Conservation (phyloP, 2,113 vertebrate genomes). For the Cettia cetti region DNA sequence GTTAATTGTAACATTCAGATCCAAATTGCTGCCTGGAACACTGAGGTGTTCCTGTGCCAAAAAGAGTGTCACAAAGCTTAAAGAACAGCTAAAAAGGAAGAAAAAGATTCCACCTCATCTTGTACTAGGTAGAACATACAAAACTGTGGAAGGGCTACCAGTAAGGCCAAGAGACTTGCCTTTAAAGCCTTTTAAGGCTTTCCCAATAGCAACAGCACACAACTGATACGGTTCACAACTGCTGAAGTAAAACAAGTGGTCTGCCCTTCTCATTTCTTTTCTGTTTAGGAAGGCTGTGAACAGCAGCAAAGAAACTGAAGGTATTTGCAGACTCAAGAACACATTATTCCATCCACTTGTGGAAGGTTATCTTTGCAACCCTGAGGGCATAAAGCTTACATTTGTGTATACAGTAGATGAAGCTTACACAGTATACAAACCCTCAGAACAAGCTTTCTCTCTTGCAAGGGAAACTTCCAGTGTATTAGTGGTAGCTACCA, state of each 20-base stretch:
- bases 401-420: neutral
- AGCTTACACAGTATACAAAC: slow-evolving; percentile 17
- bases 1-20: neutral
- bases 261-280: neutral
- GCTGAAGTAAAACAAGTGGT: neutral
- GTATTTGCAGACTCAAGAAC: neutral
- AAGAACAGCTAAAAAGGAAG: neutral
- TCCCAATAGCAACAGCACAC: neutral
- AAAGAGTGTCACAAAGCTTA: neutral
- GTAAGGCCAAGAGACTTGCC: neutral
- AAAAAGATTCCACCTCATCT: neutral
- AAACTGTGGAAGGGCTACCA: neutral
- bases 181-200: neutral
- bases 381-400: neutral
- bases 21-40: neutral
- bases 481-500: neutral
- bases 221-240: neutral
- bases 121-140: neutral
- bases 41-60: neutral
- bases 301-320: neutral
- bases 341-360: neutral
- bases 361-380: neutral
- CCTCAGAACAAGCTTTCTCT: neutral
- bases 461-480: neutral
- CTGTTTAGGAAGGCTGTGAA: neutral